These are phyloP conservation scores for Fukomys damarensis DNA, from an alignment of 2,113 vertebrate species.

Conservation along the genomic window DNA sequence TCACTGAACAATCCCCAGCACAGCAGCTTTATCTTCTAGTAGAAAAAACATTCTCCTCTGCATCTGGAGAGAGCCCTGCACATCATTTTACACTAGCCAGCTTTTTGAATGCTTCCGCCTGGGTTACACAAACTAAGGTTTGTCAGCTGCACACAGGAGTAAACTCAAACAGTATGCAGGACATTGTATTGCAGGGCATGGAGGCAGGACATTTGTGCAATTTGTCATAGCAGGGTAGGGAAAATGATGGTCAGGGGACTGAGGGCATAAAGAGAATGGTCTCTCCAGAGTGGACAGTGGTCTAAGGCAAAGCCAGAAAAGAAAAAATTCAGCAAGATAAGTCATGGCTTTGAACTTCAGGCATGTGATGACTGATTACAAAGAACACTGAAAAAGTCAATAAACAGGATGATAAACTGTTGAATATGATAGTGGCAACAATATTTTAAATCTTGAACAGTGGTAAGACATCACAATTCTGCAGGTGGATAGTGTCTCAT, in stretches of 20 bases:
- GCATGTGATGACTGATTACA: neutral
- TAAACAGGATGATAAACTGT: neutral
- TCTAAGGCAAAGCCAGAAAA: neutral
- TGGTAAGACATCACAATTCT: neutral
- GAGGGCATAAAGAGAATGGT: neutral
- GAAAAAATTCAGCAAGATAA: neutral
- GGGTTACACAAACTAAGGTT: fast-evolving
- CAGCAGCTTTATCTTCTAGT: neutral
- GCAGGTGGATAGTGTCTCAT: neutral
- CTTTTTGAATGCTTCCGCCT: neutral
- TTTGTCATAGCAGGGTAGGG: neutral
- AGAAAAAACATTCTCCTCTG: neutral
- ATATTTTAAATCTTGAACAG: neutral
- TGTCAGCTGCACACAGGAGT: neutral
- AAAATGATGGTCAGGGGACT: neutral
- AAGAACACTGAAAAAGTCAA: neutral
- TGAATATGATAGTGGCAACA: neutral
- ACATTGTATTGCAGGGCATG: neutral
- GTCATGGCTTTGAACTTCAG: neutral
- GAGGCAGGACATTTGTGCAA: neutral
- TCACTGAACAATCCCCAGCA: no score
- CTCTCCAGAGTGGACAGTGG: neutral
- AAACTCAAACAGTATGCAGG: neutral
- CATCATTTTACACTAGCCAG: neutral
- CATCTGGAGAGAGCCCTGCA: neutral